phyloP scores from a whole-genome alignment of 2,797 vertebrate genomes.

The Oreochromis grahami region DNA sequence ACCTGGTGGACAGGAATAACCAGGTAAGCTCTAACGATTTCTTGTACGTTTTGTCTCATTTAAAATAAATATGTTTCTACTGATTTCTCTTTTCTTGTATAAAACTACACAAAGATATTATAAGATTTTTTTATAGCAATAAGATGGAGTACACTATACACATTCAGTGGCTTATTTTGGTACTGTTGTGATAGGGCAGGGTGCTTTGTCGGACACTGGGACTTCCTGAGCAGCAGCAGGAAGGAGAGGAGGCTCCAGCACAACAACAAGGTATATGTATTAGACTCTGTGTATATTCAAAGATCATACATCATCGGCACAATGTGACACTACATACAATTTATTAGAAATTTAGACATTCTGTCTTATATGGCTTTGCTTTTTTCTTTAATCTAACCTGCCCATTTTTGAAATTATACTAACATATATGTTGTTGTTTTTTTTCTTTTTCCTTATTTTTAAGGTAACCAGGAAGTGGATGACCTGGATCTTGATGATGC shows the following conservation, averaged over 20 bases:
- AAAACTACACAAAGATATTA: neutral
- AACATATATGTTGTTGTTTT: neutral
- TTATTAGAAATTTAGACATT: neutral
- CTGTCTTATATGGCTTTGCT: neutral
- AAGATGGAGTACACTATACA: neutral
- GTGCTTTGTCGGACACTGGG: slow-evolving; percentile 85
- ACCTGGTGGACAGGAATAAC: slow-evolving; percentile 81
- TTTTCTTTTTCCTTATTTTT: neutral
- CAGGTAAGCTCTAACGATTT: slow-evolving; percentile 33
- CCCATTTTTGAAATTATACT: neutral
- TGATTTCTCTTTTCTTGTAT: neutral
- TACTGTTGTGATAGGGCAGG: slow-evolving; percentile 69
- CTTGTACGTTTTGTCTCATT: neutral
- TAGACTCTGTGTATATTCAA: neutral
- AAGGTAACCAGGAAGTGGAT: slow-evolving; percentile 50
- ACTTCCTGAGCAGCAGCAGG: slow-evolving; percentile 71
- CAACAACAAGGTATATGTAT: slow-evolving; percentile 41
- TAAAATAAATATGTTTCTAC: neutral
- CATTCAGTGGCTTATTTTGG: neutral
- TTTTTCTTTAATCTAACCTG: neutral
- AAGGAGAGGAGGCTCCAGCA: slow-evolving; percentile 6
- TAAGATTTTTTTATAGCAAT: neutral
- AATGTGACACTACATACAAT: neutral
- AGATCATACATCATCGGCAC: neutral
- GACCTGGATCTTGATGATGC: slow-evolving; percentile 66